These are phyloP conservation scores for Protobothrops mucrosquamatus DNA, from an alignment of 2,113 vertebrate genomes.

Conservation along the genomic window DNA sequence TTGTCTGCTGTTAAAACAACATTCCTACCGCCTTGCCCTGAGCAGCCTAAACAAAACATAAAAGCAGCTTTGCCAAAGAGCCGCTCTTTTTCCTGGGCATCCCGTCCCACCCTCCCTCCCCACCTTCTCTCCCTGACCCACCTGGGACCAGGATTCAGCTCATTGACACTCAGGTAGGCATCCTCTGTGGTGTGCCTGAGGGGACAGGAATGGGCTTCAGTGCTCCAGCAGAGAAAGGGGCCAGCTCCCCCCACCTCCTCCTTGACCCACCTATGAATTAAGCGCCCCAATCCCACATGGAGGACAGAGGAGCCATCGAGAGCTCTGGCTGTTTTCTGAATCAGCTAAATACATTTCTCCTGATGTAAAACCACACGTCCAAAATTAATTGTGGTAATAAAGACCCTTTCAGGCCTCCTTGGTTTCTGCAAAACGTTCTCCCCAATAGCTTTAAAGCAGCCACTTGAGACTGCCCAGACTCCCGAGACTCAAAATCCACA, in stretches of 20 bases:
- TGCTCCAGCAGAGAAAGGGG: neutral
- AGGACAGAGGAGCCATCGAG: neutral
- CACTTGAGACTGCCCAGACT: neutral
- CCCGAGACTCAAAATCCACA: neutral
- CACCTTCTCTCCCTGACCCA: neutral
- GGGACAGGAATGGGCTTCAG: neutral
- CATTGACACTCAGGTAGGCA: neutral
- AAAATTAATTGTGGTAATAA: neutral
- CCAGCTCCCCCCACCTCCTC: neutral
- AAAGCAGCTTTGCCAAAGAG: neutral
- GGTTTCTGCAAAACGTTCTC: neutral
- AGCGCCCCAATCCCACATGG: neutral
- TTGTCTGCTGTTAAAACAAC: neutral
- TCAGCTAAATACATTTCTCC: neutral
- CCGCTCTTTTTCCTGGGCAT: neutral
- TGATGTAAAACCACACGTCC: neutral
- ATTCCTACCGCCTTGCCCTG: neutral
- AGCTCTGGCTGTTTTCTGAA: neutral
- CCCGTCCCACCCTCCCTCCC: too few species aligned
- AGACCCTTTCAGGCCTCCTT: neutral
- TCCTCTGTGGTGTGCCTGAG: neutral
- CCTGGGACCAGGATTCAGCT: slow-evolving; percentile 23
- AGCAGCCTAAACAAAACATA: neutral
- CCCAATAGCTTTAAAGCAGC: neutral
- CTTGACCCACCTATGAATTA: neutral